These are phyloP conservation scores for Microctonus aethiopoides DNA, from an alignment of 2,888 invertebrate genomes.

Conservation along the genomic window DNA sequence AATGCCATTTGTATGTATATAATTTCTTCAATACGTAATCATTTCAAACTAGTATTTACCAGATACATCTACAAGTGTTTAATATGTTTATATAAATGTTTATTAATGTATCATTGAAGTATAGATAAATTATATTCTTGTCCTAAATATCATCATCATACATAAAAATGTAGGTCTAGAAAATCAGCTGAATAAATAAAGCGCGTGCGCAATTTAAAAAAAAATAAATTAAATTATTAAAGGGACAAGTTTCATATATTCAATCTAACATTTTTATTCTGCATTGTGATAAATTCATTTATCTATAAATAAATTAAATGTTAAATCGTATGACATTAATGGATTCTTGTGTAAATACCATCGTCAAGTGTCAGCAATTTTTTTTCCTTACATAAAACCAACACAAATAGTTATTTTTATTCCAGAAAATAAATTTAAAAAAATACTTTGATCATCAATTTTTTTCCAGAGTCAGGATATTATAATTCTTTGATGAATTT, in stretches of 20 bases:
- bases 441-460: background rate
- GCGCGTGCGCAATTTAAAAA: slow-evolving; percentile 49
- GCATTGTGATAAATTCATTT: background rate
- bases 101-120: background rate
- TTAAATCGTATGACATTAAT: background rate
- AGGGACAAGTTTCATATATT: background rate
- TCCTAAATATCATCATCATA: slow-evolving; percentile 48
- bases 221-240: slow-evolving; percentile 1
- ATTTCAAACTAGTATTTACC: slow-evolving; percentile 17
- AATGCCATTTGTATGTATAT: background rate
- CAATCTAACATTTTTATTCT: no score
- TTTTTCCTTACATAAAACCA: background rate
- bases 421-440: background rate
- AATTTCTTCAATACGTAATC: slow-evolving; percentile 9
- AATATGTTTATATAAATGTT: slow-evolving; percentile 12
- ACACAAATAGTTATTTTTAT: background rate
- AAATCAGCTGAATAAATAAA: slow-evolving; percentile 59
- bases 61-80: slow-evolving; percentile 10
- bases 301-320: background rate
- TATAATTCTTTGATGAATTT: no score
- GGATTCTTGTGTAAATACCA: background rate
- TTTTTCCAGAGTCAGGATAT: background rate
- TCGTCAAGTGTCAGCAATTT: background rate
- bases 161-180: slow-evolving; percentile 65
- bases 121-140: slow-evolving; percentile 7